Percentiles rank a stretch among this genome's conserved stretches.
These are phyloP conservation scores for Poeciliopsis turrubarensis DNA, from an alignment of 2,113 vertebrate species.

Conservation along the genomic window DNA sequence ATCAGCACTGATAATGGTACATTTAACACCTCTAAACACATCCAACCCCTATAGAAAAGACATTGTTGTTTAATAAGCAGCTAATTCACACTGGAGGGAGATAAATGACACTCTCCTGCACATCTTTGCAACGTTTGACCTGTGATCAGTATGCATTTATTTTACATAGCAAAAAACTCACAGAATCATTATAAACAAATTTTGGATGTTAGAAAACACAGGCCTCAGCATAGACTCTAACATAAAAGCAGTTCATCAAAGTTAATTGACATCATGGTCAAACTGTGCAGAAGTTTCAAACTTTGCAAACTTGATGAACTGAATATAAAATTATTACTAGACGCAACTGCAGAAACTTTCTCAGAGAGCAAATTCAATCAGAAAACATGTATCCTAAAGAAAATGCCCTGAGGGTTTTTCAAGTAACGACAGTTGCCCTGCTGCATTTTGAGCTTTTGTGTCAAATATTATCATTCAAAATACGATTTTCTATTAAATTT, in stretches of 20 bases:
- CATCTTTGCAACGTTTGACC: background rate
- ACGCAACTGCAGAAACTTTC: constrained; percentile 2
- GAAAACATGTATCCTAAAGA: background rate
- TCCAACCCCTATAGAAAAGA: background rate
- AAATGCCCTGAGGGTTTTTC: background rate
- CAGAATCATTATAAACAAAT: background rate
- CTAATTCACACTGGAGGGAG: background rate
- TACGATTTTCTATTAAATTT: background rate
- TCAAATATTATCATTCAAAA: background rate
- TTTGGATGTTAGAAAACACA: background rate
- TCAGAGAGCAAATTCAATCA: constrained; percentile 2
- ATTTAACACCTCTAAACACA: background rate
- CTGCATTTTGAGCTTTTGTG: background rate
- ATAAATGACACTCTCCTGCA: background rate
- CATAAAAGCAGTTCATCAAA: background rate
- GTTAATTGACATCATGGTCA: background rate
- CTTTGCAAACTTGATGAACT: background rate
- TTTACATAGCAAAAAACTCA: background rate
- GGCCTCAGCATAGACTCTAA: background rate
- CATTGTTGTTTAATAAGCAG: background rate
- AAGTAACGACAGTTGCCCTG: background rate
- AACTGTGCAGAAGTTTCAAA: constrained; percentile 1
- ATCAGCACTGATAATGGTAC: background rate
- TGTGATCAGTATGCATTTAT: background rate
- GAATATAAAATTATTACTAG: background rate